These are phyloP conservation scores for Drosophila nigricruria DNA, from an alignment of 2,888 invertebrate genomes.

Conservation along the genomic window DNA sequence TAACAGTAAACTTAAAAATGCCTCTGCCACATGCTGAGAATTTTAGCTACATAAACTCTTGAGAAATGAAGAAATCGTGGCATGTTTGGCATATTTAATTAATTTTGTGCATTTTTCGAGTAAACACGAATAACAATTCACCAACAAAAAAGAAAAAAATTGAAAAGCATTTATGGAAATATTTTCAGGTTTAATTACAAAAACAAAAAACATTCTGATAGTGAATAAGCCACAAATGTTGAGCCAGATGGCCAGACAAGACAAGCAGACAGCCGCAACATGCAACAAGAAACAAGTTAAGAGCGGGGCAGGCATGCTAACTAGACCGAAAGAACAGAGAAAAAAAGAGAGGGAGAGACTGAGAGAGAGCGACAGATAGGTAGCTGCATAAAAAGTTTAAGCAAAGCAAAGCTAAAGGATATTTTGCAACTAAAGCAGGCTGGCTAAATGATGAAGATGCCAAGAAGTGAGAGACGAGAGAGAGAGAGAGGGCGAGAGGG, in stretches of 20 bases:
- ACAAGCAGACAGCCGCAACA: slow-evolving; percentile 9
- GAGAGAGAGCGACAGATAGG: neutral
- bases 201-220: slow-evolving; percentile 49
- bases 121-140: slow-evolving; percentile 51
- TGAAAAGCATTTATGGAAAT: slow-evolving; percentile 64
- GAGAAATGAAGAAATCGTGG: slow-evolving; percentile 34
- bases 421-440: slow-evolving; percentile 40
- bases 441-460: slow-evolving; percentile 59
- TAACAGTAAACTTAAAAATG: slow-evolving; percentile 62
- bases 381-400: slow-evolving; percentile 8
- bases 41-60: slow-evolving; percentile 7
- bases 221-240: slow-evolving; percentile 50
- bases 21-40: slow-evolving; percentile 61
- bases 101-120: slow-evolving; percentile 40
- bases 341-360: neutral
- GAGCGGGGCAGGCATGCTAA: slow-evolving; percentile 39
- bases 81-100: slow-evolving; percentile 76
- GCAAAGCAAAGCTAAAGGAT: slow-evolving; percentile 32
- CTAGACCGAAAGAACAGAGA: slow-evolving; percentile 51
- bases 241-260: slow-evolving; percentile 41
- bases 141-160: neutral
- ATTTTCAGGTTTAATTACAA: slow-evolving; percentile 70
- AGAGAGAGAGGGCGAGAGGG: neutral
- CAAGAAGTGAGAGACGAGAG: slow-evolving; percentile 17
- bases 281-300: slow-evolving; percentile 10